Conservation (phyloP, 1,140 invertebrate genomes). For the Mamestra configurata region DNA sequence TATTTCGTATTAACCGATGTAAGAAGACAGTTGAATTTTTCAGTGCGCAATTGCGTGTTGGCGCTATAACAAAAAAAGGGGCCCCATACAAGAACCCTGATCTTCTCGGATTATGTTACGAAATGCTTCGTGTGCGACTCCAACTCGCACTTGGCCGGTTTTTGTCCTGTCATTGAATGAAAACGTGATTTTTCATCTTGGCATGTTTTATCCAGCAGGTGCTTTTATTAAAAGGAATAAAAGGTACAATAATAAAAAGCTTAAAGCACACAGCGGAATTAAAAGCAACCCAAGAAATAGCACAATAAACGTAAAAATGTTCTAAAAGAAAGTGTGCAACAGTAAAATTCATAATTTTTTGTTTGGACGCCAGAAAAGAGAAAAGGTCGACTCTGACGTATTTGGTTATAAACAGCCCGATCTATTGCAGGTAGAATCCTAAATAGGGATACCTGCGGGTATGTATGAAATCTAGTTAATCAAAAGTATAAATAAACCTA, state of each 20-base stretch:
- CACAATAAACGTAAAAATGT: neutral
- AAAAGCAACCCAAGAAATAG: neutral
- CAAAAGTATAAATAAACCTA: too few species aligned
- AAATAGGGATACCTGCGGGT: too few species aligned
- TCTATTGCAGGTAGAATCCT: neutral
- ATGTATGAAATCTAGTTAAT: too few species aligned
- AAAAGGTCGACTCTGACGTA: constrained; percentile 12
- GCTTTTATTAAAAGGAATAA: neutral
- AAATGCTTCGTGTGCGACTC: too few species aligned
- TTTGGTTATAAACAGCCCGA: neutral
- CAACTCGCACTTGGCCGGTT: too few species aligned
- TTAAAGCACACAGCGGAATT: neutral
- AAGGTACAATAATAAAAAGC: neutral
- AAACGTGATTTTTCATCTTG: neutral
- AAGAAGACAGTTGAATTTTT: too few species aligned
- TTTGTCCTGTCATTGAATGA: too few species aligned
- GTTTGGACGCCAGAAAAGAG: neutral
- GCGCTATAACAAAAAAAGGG: too few species aligned
- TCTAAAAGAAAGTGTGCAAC: constrained; percentile 4
- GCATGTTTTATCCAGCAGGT: neutral
- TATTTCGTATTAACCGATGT: too few species aligned
- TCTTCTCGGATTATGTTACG: too few species aligned
- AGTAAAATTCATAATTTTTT: constrained; percentile 34
- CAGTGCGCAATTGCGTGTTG: too few species aligned
- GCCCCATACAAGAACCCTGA: too few species aligned